Evolutionary conservation across 1,140 invertebrate genomes (phyloP), one percentile per base, ranked within the genome.

Genomic region (Zelostemma sp.): DNA sequence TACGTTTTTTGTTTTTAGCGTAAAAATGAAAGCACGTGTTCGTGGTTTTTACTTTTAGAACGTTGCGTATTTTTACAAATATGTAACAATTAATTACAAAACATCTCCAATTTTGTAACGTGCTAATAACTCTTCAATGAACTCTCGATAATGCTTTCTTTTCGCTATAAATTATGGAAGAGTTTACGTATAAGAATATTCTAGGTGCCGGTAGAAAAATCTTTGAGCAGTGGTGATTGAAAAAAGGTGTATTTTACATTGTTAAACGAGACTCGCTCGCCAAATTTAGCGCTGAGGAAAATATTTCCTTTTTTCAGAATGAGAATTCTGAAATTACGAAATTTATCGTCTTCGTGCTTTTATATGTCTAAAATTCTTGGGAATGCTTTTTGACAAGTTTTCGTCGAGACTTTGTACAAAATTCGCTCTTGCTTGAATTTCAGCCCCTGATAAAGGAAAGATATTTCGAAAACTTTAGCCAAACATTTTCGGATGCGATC

Each of bases 401-500:
- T 12, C 41, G 31, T 28, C 41, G 16, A 33, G 14, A 11, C 9
- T 25, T 14, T 21, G 41, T 33, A 43, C 43, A 58, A 68, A 54
- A 45, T 21, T 43, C 55, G 21, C 50, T 35, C 16, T 61, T 11
- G 12, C 9, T 46, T 28, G 46, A 53, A 48, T 38, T 38, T 57
- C 19, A 55, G 35, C 41, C 25, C 28, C 28, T 21, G 40, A 21
- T 50, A 19, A 55, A 12, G 57, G 35, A n/a, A 38, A 3, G 11
- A 38, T 3, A 38, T 38, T 11, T 38, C 35, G 35, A 38, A 38
- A 38, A 38, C 1, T 38, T 38, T 11, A 5, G 12, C n/a, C n/a
- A n/a, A n/a, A n/a, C n/a, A n/a, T 31, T 58, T 64, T 64, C 62
- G 56, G 63, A 66, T 72, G 76, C 66, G 49, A 63, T 75, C 57